phyloP scores from a whole-genome alignment of 2,113 vertebrate genomes.

The Progne subis region DNA sequence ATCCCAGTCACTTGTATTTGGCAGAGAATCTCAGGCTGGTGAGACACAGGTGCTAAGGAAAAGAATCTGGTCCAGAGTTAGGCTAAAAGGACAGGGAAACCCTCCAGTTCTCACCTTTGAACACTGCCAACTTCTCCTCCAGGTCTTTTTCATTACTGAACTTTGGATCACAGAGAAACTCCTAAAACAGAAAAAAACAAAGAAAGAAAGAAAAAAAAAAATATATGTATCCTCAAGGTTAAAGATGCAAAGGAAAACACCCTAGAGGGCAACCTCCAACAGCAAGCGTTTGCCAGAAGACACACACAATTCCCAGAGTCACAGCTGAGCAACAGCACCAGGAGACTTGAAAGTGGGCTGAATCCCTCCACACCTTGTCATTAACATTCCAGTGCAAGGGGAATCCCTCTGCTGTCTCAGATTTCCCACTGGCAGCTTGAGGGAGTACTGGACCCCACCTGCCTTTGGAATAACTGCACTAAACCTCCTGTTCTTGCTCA shows the following conservation, averaged over 20 bases:
- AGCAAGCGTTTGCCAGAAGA: background rate
- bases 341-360: background rate
- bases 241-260: background rate
- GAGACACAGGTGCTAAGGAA: background rate
- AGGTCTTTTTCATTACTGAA: slow-evolving; percentile 93
- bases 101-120: slow-evolving; percentile 88
- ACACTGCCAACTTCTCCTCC: slow-evolving; percentile 86
- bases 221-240: background rate
- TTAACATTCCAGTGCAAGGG: background rate
- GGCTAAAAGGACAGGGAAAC: background rate
- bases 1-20: background rate
- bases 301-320: background rate
- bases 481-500: background rate
- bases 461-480: background rate
- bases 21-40: background rate
- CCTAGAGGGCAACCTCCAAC: background rate
- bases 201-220: background rate
- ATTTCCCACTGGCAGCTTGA: background rate
- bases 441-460: background rate
- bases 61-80: background rate
- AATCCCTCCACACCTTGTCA: background rate
- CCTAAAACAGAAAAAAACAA: slow-evolving; percentile 66
- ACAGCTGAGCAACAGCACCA: background rate
- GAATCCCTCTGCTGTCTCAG: background rate
- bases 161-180: slow-evolving; percentile 94